Base-by-base conservation (phyloP, 2,797 vertebrate genomes). In the Alosa sapidissima region DNA sequence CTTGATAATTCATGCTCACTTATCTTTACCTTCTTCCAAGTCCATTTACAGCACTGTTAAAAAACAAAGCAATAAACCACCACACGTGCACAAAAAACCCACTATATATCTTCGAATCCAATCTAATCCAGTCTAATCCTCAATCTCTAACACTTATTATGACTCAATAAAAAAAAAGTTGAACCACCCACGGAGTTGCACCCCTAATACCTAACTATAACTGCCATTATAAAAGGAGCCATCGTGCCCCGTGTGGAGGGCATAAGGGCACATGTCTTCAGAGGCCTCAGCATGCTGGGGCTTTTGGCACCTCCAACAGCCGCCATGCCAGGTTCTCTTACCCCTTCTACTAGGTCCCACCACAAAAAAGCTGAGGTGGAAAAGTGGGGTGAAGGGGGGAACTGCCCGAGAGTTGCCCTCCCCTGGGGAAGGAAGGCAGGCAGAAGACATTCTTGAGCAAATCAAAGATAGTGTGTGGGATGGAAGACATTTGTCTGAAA, bases 11-110 rank as follows among this genome's bases (percentile, higher is more conserved):
- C 41, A 3, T 9, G 0, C 14, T 45, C 36, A 78, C 47, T 21
- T 78, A 36, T 45, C 8, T 19, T 47, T 21, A 16, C 14, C 36
- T 47, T 78, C 41, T 78, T 41, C 41, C 3, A 41, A 2, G 36
- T 78, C 24, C 16, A 78, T 75, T 78, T n/a, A 16, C 72, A 4
- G 72, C 72, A 78, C 72, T 36, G 68, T 78, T 19, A 78, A 78
- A 72, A 47, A 19, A 21, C 4, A 75, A 75, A 75, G 13, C 33
- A 78, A 47, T 78, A 47, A 47, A 47, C 45, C 41, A 7, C 1
- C 41, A 3, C 41, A 3, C n/a, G n/a, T 24, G 8, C 0, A 78
- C 14, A 78, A 13, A 68, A 1, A 41, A 28, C n/a, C n/a, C n/a
- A 28, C n/a, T 7, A 24, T n/a, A 65, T 16, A 11, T 60, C 55